Conservation (phyloP, 2,797 vertebrate species). For the Argyrosomus regius region DNA sequence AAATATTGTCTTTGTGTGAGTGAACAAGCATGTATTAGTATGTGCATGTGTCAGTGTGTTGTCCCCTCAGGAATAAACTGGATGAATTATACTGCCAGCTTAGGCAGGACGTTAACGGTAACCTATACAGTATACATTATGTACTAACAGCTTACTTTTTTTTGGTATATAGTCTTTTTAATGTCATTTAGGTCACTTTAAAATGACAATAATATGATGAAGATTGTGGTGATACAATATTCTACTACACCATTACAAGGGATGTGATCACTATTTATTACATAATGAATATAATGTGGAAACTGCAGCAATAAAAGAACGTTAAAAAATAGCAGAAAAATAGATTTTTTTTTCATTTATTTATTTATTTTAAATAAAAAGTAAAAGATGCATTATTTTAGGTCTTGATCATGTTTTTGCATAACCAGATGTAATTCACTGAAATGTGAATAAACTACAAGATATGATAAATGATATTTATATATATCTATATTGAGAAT, state of each 20-base stretch:
- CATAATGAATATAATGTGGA: background rate
- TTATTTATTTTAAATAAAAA: no score
- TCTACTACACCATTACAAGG: background rate
- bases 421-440: background rate
- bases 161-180: background rate
- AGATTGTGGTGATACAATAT: background rate
- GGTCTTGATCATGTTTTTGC: background rate
- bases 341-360: no score
- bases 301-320: background rate
- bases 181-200: background rate
- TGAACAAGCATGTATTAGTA: conserved; percentile 14
- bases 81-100: background rate
- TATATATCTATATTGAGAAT: background rate
- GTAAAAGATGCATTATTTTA: background rate
- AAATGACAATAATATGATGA: conserved; percentile 6
- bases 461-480: background rate
- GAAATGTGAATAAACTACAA: background rate
- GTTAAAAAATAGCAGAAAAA: background rate
- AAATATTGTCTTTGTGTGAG: conserved; percentile 23
- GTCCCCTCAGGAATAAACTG: background rate
- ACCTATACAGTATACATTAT: background rate
- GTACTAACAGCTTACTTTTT: background rate
- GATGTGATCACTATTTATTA: conserved; percentile 1
- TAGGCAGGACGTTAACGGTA: background rate
- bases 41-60: conserved; percentile 7